Evolutionary conservation across 2,888 invertebrate species (phyloP), one percentile per base, ranked within the genome.

Genomic region (Hypomecis punctinalis): DNA sequence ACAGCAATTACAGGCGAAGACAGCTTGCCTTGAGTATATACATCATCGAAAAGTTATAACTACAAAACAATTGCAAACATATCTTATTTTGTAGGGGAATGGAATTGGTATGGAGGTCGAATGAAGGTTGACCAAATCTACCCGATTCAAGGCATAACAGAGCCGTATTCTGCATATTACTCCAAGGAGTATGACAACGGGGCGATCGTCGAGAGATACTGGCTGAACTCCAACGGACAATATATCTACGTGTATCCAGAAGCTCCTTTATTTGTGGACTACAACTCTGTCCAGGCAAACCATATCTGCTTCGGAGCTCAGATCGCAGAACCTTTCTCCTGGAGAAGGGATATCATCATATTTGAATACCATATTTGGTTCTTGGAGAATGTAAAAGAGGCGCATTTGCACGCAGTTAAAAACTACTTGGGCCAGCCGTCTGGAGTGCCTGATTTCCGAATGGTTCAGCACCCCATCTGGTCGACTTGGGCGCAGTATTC

Each of bases 381-480:
- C 4, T 88, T 93, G 5, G 78, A 90, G 5, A 90, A 96, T 76
- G 92, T 95, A 0, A 94, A 93, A 74, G 70, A 86, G 60, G 95
- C 96, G 0, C 96, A 97, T 75, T 81, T 94, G 60, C 92, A 94
- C 70, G 95, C 96, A 0, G 88, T 96, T 0, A 83, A 89, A 0
- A 94, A 93, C 52, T 94, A 95, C 74, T 86, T 97, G 54, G 94
- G 94, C 0, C 94, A 94, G 75, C 96, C 97, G 0, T 85, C 86
- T 6, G 94, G 87, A 45, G 80, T 94, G 42, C 97, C 97, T 0
- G 95, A 96, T 73, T 90, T 87, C 56, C 85, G 94, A 11, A 96
- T 97, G 95, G 94, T 98, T 0, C 85, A 93, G 58, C 91, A 96
- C 77, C 98, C 98, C 0, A 95, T 98, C 65, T 98, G 98, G 97